Percentiles rank a stretch among this genome's conserved stretches.
These are phyloP conservation scores for Halocaridina rubra DNA, from an alignment of 2,888 invertebrate species.

Conservation along the genomic window DNA sequence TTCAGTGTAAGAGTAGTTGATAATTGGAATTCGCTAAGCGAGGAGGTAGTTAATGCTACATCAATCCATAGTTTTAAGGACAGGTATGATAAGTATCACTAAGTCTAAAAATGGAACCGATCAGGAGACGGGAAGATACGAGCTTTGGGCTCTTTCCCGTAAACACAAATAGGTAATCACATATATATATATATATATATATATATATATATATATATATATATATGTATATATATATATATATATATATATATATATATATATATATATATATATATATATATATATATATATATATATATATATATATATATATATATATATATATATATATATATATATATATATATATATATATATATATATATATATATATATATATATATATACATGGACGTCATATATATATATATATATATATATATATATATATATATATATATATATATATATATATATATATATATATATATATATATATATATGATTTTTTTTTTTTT, in stretches of 20 bases:
- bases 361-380: neutral
- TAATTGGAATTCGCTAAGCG: no score
- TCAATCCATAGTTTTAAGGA: no score
- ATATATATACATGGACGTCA: no score
- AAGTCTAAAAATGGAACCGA: no score
- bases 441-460: neutral
- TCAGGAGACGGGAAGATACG: no score
- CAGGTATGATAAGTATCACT: no score
- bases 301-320: neutral
- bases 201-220: conserved; percentile 1
- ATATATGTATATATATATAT: neutral
- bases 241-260: neutral
- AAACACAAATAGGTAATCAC: no score
- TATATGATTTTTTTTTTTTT: no score
- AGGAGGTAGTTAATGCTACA: no score
- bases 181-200: no score
- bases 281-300: neutral
- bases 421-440: conserved; percentile 7
- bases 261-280: neutral
- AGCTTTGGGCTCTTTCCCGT: no score
- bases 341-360: neutral
- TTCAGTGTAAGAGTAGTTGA: no score
- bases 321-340: neutral
- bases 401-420: neutral
- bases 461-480: neutral